phyloP scores from a whole-genome alignment of 2,888 invertebrate genomes.

The Cremastobaeus sp. region DNA sequence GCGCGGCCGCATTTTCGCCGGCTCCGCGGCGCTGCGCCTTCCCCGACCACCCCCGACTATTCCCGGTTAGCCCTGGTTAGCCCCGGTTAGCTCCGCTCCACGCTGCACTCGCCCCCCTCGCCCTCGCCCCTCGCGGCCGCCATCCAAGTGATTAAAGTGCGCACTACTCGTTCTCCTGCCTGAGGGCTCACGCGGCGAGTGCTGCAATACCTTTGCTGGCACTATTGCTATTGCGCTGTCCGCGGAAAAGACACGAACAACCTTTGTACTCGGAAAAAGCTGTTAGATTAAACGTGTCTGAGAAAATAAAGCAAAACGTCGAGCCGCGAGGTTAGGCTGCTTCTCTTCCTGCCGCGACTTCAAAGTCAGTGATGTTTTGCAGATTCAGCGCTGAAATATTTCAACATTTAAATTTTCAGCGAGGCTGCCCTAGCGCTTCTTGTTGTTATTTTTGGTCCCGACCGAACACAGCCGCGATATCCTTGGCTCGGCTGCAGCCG shows the following conservation, averaged over 20 bases:
- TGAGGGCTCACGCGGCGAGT: conserved; percentile 54
- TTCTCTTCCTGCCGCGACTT: too few relatives aligned
- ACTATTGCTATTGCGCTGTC: conserved; percentile 45
- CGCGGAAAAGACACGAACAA: conserved; percentile 44
- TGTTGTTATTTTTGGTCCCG: too few relatives aligned
- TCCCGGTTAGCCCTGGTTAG: conserved; percentile 41
- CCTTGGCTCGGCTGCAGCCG: conserved; percentile 38
- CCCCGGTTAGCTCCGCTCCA: conserved; percentile 41
- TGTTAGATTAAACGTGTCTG: conserved; percentile 15
- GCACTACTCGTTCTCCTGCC: conserved; percentile 46
- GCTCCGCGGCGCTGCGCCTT: conserved; percentile 4
- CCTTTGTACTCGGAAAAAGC: conserved; percentile 26
- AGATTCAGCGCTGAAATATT: too few relatives aligned
- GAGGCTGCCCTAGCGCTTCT: too few relatives aligned
- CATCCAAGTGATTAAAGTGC: conserved; percentile 48
- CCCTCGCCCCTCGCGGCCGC: conserved; percentile 8
- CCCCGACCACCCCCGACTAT: conserved; percentile 17
- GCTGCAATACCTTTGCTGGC: conserved; percentile 37
- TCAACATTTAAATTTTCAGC: too few relatives aligned
- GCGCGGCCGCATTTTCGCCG: conserved; percentile 64
- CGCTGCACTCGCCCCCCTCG: conserved; percentile 26
- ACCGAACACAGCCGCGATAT: conserved; percentile 21
- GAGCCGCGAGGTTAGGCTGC: not conserved
- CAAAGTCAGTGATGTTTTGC: not conserved
- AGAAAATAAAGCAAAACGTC: not conserved